Conservation (phyloP, 1,140 invertebrate species). For the Meloidogyne chitwoodi region DNA sequence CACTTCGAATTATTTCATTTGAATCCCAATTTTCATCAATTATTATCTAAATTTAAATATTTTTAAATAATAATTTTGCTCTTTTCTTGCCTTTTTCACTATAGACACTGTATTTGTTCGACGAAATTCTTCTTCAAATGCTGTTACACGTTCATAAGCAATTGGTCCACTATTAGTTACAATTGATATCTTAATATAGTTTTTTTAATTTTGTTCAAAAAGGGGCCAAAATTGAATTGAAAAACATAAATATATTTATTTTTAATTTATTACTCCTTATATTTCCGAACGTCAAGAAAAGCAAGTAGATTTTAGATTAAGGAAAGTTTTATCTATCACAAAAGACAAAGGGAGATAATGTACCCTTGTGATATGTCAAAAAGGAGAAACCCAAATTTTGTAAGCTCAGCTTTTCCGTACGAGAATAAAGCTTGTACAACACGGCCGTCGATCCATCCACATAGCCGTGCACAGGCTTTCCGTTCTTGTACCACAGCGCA, state of each 20-base stretch:
- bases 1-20: constrained; percentile 49
- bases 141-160: constrained; percentile 48
- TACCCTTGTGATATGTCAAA: too few relatives aligned
- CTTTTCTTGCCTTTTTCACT: not conserved
- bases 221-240: too few relatives aligned
- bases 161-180: constrained; percentile 47
- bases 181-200: constrained; percentile 41
- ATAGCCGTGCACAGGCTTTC: constrained; percentile 45
- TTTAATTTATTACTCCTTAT: too few relatives aligned
- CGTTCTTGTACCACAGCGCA: constrained; percentile 36
- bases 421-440: too few relatives aligned
- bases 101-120: constrained; percentile 7
- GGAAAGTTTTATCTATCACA: too few relatives aligned
- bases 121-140: constrained; percentile 53
- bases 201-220: not conserved
- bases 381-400: too few relatives aligned
- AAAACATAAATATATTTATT: too few relatives aligned
- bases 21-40: constrained; percentile 53
- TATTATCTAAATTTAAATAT: constrained; percentile 38
- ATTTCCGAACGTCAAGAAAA: too few relatives aligned
- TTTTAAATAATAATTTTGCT: not conserved
- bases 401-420: too few relatives aligned
- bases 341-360: too few relatives aligned
- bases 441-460: too few relatives aligned
- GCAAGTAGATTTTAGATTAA: too few relatives aligned